Percentiles rank a stretch among this genome's conserved stretches.
Evolutionary conservation across 2,888 invertebrate genomes (phyloP).

Genomic region (Rhagonycha fulva): DNA sequence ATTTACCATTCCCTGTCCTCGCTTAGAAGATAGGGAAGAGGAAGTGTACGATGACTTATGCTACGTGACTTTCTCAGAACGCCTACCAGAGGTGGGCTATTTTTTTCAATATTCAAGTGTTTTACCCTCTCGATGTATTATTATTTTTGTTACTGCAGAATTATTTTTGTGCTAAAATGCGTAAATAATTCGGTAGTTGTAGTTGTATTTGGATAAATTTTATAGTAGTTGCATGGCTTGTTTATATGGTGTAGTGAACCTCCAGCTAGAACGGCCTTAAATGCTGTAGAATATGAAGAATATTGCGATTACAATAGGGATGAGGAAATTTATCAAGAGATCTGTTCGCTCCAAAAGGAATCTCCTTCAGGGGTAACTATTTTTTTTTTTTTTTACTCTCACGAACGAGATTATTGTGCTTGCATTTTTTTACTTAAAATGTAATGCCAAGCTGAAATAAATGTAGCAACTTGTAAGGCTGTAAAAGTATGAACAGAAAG

Average conservation of each 20-base stretch:
- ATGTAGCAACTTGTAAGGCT: neutral
- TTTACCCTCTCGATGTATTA: neutral
- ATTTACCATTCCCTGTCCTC: conserved; percentile 67
- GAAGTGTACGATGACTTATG: conserved; percentile 88
- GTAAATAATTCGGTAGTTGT: conserved; percentile 15
- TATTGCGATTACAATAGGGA: conserved; percentile 62
- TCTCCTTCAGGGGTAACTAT: conserved; percentile 42
- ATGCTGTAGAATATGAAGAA: conserved; percentile 61
- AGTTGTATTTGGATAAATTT: conserved; percentile 33
- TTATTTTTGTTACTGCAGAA: conserved; percentile 14
- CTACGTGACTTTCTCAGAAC: conserved; percentile 79
- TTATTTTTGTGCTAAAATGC: neutral
- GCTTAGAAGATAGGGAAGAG: conserved; percentile 71
- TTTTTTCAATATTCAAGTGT: conserved; percentile 10
- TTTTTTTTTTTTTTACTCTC: neutral
- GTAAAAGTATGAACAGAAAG: neutral
- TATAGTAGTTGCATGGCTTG: conserved; percentile 47
- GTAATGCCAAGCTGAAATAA: neutral
- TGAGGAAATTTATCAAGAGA: conserved; percentile 94
- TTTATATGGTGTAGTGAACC: conserved; percentile 40
- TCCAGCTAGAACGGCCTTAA: conserved; percentile 36
- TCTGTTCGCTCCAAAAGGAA: conserved; percentile 68
- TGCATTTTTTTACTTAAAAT: neutral
- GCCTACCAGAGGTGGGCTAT: conserved; percentile 66
- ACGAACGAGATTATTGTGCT: neutral